A percentile compares a stretch with the other conserved stretches of the same genome.
Evolutionary conservation across 2,888 invertebrate species (phyloP).

Genomic region (Argyresthia albistria): DNA sequence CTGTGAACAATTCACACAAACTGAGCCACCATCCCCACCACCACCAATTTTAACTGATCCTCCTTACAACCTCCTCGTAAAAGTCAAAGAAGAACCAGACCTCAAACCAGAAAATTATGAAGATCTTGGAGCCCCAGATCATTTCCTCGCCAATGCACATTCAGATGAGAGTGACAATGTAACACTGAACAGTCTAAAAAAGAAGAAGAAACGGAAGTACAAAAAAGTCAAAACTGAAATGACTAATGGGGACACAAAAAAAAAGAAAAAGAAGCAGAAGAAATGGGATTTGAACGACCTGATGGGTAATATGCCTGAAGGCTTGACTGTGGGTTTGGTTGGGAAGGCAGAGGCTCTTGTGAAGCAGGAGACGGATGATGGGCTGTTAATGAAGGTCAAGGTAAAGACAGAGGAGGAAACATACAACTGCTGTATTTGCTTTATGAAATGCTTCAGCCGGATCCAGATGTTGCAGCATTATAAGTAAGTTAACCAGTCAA

Average conservation of each 20-base stretch:
- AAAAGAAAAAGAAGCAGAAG: neutral
- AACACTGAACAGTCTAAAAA: conserved; percentile 37
- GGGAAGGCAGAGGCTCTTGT: conserved; percentile 13
- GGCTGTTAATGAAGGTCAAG: neutral
- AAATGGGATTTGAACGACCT: conserved; percentile 14
- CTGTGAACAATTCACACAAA: conserved; percentile 39
- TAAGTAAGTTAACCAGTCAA: conserved; percentile 38
- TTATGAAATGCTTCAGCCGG: conserved; percentile 30
- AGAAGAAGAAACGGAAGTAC: conserved; percentile 20
- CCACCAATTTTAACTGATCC: neutral
- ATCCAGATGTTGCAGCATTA: conserved; percentile 49
- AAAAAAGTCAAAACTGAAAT: neutral
- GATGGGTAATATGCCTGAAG: conserved; percentile 25
- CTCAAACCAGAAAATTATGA: conserved; percentile 31
- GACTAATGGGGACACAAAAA: neutral
- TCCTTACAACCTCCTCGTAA: conserved; percentile 7
- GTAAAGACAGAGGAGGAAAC: conserved; percentile 12
- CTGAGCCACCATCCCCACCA: conserved; percentile 17
- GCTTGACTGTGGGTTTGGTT: conserved; percentile 18
- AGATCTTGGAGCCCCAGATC: conserved; percentile 17
- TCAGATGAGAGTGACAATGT: conserved; percentile 49
- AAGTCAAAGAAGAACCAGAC: conserved; percentile 37
- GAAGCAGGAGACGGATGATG: neutral
- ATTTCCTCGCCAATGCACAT: conserved; percentile 15
- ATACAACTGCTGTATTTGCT: conserved; percentile 54